Base-by-base conservation (phyloP, 2,113 vertebrate species). In the Acanthisitta chloris region DNA sequence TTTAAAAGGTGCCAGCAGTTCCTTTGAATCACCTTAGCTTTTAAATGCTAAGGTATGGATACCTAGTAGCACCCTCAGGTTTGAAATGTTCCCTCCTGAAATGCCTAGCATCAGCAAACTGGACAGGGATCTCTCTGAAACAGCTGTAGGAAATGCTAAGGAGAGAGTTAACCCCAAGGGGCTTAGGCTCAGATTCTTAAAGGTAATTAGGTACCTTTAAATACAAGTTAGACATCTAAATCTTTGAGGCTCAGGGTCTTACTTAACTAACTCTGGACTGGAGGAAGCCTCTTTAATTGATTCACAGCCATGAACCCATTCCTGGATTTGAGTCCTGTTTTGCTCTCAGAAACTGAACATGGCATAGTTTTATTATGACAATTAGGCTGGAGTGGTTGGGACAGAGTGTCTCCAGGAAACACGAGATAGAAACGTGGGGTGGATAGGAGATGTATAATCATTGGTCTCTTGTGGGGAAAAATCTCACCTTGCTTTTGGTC, bases 191-290 rank as follows among this genome's bases (percentile, higher is more conserved):
- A 94, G 76, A 90, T 88, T 88, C 87, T 97, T 94, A 93, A 74
- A 88, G 88, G 91, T 94, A 95, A 86, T 97, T 96, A 94, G 94
- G 86, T 86, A 54, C 76, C 90, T 93, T 95, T 95, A 95, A 95
- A 97, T 97, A 97, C 86, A 95, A 96, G 72, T 96, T 94, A 91
- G 88, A 90, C 86, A 81, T 79, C 52, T 96, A 95, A 97, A 79
- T 94, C 94, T 97, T 95, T 81, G 81, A 92, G 81, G 84, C 83
- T 96, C 93, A 84, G 77, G 73, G 26, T 92, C 87, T 87, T 94
- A 83, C 71, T 94, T 92, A 95, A 81, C 81, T 90, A 81, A 94
- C 87, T 94, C 72, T 66, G 77, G 61, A 43, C 65, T 71, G 69
- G 25, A 95, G 73, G 86, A 95, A 89, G 90, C 74, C 86, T 92